phyloP scores from a whole-genome alignment of 35 echinoderm and acorn worm species.

The Amphiura filiformis region DNA sequence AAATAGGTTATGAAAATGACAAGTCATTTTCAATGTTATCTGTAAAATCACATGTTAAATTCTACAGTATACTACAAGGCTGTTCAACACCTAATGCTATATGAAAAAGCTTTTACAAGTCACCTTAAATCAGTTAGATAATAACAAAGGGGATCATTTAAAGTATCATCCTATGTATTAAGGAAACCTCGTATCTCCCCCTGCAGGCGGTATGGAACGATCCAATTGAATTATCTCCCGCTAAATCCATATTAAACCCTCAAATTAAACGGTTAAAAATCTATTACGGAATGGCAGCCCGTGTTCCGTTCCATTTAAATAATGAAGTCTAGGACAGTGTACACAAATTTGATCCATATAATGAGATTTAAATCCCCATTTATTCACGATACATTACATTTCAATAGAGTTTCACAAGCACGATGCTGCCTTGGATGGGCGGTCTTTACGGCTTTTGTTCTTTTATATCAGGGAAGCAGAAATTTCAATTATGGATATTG shows the following conservation, averaged over 20 bases:
- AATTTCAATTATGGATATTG: neutral
- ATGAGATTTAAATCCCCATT: neutral
- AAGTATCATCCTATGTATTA: too few species aligned
- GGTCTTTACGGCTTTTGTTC: neutral
- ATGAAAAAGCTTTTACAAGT: too few species aligned
- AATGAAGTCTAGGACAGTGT: neutral
- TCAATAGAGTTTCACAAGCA: neutral
- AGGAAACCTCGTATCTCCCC: too few species aligned
- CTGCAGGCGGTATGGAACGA: neutral
- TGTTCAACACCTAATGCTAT: too few species aligned
- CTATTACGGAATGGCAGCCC: neutral
- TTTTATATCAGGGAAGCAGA: neutral
- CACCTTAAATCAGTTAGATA: too few species aligned
- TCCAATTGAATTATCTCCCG: neutral
- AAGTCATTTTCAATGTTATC: too few species aligned
- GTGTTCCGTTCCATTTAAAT: conserved; percentile 5
- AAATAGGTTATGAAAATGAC: too few species aligned
- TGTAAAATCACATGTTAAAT: too few species aligned
- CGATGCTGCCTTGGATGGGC: too few species aligned
- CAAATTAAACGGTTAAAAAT: conserved; percentile 6
- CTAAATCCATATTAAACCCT: neutral
- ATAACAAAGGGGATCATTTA: too few species aligned
- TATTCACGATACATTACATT: conserved; percentile 5
- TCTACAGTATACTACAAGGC: too few species aligned
- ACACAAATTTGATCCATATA: conserved; percentile 7